Base-by-base conservation (phyloP, 2,888 invertebrate species). In the Gandaritis pyraliata region DNA sequence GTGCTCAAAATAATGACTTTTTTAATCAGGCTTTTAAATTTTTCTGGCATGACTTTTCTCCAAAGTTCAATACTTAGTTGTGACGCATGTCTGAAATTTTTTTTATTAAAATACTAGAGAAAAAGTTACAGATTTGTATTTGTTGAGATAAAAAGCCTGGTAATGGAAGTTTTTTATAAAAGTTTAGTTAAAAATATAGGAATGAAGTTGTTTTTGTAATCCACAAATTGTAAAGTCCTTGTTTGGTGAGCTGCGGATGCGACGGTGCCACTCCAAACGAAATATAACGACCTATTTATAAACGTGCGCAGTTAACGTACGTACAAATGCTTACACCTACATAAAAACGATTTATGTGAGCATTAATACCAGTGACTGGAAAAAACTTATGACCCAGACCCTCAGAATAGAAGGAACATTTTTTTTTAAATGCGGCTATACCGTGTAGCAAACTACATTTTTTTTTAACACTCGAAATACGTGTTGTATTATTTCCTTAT, bases 171-270 rank as follows among this genome's bases (percentile, higher is more conserved):
- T n/a, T n/a, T n/a, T n/a, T n/a, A n/a, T n/a, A n/a, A n/a, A n/a
- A n/a, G n/a, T n/a, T n/a, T n/a, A n/a, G n/a, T n/a, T n/a, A n/a
- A n/a, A 23, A 23, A 23, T 23, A 23, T 23, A 13, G 0, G 6
- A 1, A 13, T 39, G 6, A 0, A 7, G 13, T 39, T 39, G 39
- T 15, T 41, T 39, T 41, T 54, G 23, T 38, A 12, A 23, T 54
- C 54, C 23, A 23, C 23, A 1, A 23, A 6, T 23, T 23, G 23
- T 6, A 23, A 23, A 23, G 13, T 38, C 18, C 36, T n/a, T n/a
- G n/a, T n/a, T n/a, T 15, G 36, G 88, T 86, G 88, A 87, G 87
- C 82, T 86, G 83, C 82, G 86, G 83, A 80, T 81, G 80, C 77
- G 73, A 73, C 76, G 81, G 77, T 71, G 77, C 85, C 86, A 82